A percentile compares a stretch with the other conserved stretches of the same genome.
These are phyloP conservation scores for Porites lobata DNA, from an alignment of 92 coral and sea anemone species.

Conservation along the genomic window DNA sequence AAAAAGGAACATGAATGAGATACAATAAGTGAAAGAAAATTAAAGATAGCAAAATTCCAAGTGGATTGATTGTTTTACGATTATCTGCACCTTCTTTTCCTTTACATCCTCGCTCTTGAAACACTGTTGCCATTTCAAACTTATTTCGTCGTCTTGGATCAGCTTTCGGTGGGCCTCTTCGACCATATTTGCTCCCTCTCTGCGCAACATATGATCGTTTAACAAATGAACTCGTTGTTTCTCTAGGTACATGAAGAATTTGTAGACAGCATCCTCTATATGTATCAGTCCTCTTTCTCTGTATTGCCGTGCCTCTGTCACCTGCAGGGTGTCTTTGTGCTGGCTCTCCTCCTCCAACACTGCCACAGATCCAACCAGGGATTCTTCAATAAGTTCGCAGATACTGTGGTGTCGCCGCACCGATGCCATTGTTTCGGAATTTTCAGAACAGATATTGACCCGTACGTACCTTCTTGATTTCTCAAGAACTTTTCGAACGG, in stretches of 20 bases:
- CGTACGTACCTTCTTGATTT: background rate
- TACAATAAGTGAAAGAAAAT: too few relatives aligned
- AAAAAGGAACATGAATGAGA: too few relatives aligned
- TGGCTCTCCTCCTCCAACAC: slow-evolving; percentile 4
- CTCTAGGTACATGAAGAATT: slow-evolving; percentile 29
- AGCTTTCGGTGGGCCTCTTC: slow-evolving; percentile 18
- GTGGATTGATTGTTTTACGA: too few relatives aligned
- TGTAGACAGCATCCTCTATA: slow-evolving; percentile 23
- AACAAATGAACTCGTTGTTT: slow-evolving; percentile 5
- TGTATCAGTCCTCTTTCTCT: slow-evolving; percentile 23
- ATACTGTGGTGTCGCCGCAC: background rate
- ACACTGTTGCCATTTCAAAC: too few relatives aligned
- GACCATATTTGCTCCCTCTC: slow-evolving; percentile 5
- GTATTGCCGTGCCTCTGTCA: slow-evolving; percentile 20
- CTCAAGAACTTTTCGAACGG: slow-evolving; percentile 28
- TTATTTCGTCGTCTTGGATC: too few relatives aligned
- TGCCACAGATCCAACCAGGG: background rate
- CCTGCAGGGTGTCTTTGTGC: slow-evolving; percentile 35
- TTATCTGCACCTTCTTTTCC: too few relatives aligned
- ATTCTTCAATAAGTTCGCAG: slow-evolving; percentile 33
- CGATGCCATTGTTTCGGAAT: background rate
- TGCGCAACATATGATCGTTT: slow-evolving; percentile 3
- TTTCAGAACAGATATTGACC: background rate
- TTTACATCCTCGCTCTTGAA: too few relatives aligned
- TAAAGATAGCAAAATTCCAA: too few relatives aligned